Conservation (phyloP, 2,888 invertebrate genomes). For the Drosophila stalkeri region DNA sequence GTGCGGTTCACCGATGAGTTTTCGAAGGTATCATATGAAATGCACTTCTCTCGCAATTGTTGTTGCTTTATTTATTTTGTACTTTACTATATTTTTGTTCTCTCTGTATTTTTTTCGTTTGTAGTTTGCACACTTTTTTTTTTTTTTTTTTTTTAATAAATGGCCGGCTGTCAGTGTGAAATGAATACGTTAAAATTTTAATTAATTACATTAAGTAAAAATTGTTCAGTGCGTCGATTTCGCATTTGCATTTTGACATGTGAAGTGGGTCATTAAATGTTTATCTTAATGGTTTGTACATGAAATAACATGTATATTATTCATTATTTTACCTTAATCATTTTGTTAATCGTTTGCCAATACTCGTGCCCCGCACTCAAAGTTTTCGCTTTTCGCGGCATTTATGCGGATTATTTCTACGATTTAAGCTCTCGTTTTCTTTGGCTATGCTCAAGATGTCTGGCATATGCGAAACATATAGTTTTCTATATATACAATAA, state of each 20-base stretch:
- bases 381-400: neutral
- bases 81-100: conserved; percentile 13
- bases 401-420: neutral
- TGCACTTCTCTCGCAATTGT: conserved; percentile 7
- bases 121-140: neutral
- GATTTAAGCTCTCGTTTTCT: neutral
- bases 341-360: conserved; percentile 3
- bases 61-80: conserved; percentile 28
- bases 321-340: conserved; percentile 17
- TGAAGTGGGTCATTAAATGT: conserved; percentile 60
- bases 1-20: conserved; percentile 83
- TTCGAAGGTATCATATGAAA: conserved; percentile 78
- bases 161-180: conserved; percentile 51
- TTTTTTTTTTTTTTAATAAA: neutral
- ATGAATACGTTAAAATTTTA: conserved; percentile 77
- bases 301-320: conserved; percentile 16
- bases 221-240: conserved; percentile 49
- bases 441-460: conserved; percentile 22
- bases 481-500: neutral
- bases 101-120: conserved; percentile 22
- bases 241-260: conserved; percentile 61
- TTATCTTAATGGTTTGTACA: conserved; percentile 15
- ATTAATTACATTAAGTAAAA: conserved; percentile 78
- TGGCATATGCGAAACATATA: conserved; percentile 11
- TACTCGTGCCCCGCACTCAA: neutral